Evolutionary conservation across 1,140 invertebrate genomes (phyloP).

Genomic region (Copidosoma floridanum): DNA sequence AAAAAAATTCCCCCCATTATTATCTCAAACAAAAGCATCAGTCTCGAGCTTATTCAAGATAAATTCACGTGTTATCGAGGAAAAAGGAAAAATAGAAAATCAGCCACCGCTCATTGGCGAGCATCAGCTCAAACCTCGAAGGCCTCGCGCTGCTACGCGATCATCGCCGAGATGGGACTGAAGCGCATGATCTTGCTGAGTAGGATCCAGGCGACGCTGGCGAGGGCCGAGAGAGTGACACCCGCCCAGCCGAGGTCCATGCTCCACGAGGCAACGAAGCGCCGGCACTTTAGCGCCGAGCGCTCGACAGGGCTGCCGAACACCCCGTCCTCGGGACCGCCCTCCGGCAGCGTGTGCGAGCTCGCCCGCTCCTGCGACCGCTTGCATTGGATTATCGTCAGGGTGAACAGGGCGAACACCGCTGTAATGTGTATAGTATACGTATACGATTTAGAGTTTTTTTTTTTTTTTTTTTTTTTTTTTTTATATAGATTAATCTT

Average conservation of each 20-base stretch:
- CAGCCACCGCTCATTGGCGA: too few relatives aligned
- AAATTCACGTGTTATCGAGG: too few relatives aligned
- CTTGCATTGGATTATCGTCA: conserved; percentile 89
- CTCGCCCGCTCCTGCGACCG: conserved; percentile 65
- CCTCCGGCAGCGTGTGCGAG: conserved; percentile 49
- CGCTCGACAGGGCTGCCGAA: conserved; percentile 57
- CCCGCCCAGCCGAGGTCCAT: conserved; percentile 80
- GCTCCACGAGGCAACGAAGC: conserved; percentile 78
- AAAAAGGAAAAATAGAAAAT: too few relatives aligned
- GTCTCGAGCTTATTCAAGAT: too few relatives aligned
- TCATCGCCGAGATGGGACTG: conserved; percentile 73
- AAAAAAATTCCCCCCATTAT: too few relatives aligned
- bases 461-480: too few relatives aligned
- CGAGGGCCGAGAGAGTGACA: conserved; percentile 73
- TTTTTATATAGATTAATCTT: too few relatives aligned
- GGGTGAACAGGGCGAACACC: conserved; percentile 82
- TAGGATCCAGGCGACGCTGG: conserved; percentile 80
- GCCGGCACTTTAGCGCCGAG: conserved; percentile 62
- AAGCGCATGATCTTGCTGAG: conserved; percentile 88
- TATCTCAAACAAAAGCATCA: too few relatives aligned
- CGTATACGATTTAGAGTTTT: too few relatives aligned
- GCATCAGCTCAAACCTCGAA: conserved; percentile 20
- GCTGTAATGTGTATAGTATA: conserved; percentile 56
- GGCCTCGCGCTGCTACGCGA: conserved; percentile 58
- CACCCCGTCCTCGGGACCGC: conserved; percentile 70